A percentile compares a stretch with the other conserved stretches of the same genome.
Conservation (phyloP, 2,888 invertebrate genomes). For the Smittia aterrima region DNA sequence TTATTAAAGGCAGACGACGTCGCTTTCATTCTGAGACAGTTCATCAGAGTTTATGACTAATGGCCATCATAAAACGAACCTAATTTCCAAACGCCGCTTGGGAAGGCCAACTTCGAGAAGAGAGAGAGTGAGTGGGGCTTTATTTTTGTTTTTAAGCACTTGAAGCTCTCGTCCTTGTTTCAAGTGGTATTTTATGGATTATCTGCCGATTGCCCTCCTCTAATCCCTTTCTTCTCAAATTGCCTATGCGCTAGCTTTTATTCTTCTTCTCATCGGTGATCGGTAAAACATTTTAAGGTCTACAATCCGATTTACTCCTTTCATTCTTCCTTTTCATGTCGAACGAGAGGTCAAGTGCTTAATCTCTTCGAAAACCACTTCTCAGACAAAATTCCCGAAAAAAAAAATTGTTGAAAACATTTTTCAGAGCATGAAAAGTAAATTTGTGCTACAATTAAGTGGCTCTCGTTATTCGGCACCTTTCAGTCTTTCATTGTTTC, state of each 20-base stretch:
- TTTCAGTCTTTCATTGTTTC: slow-evolving; percentile 16
- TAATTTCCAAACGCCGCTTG: background rate
- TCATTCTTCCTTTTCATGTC: slow-evolving; percentile 20
- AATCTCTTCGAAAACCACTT: slow-evolving; percentile 19
- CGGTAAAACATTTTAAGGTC: background rate
- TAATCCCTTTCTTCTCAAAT: slow-evolving; percentile 39
- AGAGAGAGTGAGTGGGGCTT: background rate
- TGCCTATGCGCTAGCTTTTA: slow-evolving; percentile 24
- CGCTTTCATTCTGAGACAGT: slow-evolving; percentile 29
- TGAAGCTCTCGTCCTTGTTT: background rate
- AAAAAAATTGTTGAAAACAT: background rate
- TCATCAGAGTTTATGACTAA: slow-evolving; percentile 37
- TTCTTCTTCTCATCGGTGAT: background rate
- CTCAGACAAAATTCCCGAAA: slow-evolving; percentile 6
- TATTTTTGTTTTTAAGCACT: background rate
- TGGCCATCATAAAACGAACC: slow-evolving; percentile 26
- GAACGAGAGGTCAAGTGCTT: slow-evolving; percentile 41
- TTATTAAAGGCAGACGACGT: slow-evolving; percentile 37
- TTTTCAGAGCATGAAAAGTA: slow-evolving; percentile 14
- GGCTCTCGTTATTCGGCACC: background rate
- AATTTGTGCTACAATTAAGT: slow-evolving; percentile 18
- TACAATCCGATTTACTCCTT: slow-evolving; percentile 37
- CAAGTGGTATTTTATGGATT: slow-evolving; percentile 41
- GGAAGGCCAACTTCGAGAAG: background rate
- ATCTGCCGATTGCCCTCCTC: slow-evolving; percentile 30